Percentiles rank a stretch among this genome's conserved stretches.
Evolutionary conservation across 1,140 invertebrate species (phyloP).

Genomic region (Drosophila pectinifera): DNA sequence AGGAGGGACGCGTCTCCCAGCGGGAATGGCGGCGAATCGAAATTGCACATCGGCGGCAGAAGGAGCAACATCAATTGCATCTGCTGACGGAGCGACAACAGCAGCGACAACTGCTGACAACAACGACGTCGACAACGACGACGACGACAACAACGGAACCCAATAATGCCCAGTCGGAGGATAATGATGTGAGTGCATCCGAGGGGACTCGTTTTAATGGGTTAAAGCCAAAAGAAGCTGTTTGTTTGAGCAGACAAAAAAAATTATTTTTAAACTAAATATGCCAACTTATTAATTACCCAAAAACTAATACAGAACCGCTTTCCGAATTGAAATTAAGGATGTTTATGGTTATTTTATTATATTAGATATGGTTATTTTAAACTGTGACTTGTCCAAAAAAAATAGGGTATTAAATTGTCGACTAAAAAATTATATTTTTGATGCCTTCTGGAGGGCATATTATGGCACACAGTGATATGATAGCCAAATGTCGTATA

Average conservation of each 20-base stretch:
- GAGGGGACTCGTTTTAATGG: slow-evolving; percentile 25
- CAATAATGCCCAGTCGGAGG: slow-evolving; percentile 38
- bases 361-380: too few relatives aligned
- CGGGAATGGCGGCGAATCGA: slow-evolving; percentile 42
- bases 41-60: slow-evolving; percentile 44
- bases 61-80: slow-evolving; percentile 46
- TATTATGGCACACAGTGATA: too few relatives aligned
- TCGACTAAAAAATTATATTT: too few relatives aligned
- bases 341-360: too few relatives aligned
- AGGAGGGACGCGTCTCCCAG: slow-evolving; percentile 7
- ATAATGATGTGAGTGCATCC: slow-evolving; percentile 52
- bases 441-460: too few relatives aligned
- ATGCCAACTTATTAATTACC: too few relatives aligned
- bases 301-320: too few relatives aligned
- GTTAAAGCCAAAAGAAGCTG: slow-evolving; percentile 14
- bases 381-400: too few relatives aligned
- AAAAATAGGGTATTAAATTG: too few relatives aligned
- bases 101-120: slow-evolving; percentile 34
- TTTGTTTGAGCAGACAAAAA: slow-evolving; percentile 4
- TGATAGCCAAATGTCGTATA: too few relatives aligned
- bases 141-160: slow-evolving; percentile 18
- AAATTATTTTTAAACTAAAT: too few relatives aligned
- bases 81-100: slow-evolving; percentile 38
- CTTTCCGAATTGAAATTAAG: too few relatives aligned
- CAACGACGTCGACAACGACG: slow-evolving; percentile 6